Evolutionary conservation across 2,113 vertebrate species (phyloP).

Genomic region (Nycticorax nycticorax): DNA sequence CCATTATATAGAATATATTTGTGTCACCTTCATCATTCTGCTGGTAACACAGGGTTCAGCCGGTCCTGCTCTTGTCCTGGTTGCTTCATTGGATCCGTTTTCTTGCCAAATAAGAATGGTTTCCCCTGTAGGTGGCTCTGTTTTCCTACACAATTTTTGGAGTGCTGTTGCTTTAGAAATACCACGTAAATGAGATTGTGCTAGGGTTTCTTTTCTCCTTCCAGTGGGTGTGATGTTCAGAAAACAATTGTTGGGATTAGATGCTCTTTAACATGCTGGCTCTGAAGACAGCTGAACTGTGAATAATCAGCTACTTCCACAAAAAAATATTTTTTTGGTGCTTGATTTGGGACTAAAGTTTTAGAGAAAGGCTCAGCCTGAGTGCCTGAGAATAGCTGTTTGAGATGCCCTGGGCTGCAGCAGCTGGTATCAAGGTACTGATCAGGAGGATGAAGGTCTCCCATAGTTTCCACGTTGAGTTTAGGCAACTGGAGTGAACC

Average conservation of each 20-base stretch:
- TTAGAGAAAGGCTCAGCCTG: neutral
- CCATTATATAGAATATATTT: neutral
- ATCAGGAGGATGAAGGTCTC: neutral
- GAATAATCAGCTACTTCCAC: neutral
- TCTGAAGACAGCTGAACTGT: neutral
- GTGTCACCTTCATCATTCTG: neutral
- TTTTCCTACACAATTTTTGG: neutral
- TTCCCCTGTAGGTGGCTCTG: slow-evolving; percentile 67
- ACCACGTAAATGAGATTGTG: neutral
- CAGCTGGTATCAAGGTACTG: neutral
- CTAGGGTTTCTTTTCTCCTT: neutral
- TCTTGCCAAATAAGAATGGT: neutral
- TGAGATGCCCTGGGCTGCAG: neutral
- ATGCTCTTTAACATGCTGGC: accelerated
- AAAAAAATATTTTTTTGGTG: neutral
- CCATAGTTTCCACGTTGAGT: accelerated
- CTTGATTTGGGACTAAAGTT: neutral
- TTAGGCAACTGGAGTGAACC: neutral
- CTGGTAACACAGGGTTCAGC: neutral
- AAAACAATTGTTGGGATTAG: neutral
- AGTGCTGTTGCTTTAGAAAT: neutral
- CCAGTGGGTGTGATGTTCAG: neutral
- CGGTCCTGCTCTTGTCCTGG: neutral
- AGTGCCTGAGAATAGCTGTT: neutral
- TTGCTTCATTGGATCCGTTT: neutral